A percentile compares a stretch with the other conserved stretches of the same genome.
These are phyloP conservation scores for Disparrhopalites patrizii DNA, from an alignment of 2,888 invertebrate species.

Conservation along the genomic window DNA sequence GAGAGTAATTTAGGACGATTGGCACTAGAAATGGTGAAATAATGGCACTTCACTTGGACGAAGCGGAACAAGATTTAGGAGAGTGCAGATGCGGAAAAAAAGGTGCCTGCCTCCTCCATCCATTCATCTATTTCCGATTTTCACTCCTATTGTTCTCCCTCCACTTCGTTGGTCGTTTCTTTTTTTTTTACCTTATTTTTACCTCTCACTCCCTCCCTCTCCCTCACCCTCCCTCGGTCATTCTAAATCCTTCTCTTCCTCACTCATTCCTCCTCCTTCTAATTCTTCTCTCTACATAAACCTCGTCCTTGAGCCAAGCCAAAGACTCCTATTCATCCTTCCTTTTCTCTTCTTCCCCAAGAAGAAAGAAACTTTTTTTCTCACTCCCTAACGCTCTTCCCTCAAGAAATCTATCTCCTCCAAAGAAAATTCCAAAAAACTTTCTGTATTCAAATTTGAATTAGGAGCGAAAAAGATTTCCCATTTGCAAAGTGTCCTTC, in stretches of 20 bases:
- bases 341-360: too few species aligned
- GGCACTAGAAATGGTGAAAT: constrained; percentile 28
- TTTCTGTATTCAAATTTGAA: too few species aligned
- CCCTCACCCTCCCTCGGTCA: background rate
- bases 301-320: too few species aligned
- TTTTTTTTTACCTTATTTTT: too few species aligned
- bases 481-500: too few species aligned
- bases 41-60: constrained; percentile 29
- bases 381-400: too few species aligned
- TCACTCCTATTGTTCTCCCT: constrained; percentile 15
- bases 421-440: too few species aligned
- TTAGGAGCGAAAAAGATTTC: too few species aligned
- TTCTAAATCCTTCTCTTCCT: background rate
- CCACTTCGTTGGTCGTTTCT: background rate
- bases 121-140: constrained; percentile 31
- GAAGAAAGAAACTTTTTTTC: too few species aligned
- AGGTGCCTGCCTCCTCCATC: constrained; percentile 21
- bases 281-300: too few species aligned
- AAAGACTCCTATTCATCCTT: too few species aligned
- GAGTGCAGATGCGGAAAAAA: constrained; percentile 28
- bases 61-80: constrained; percentile 29
- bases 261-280: background rate
- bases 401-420: too few species aligned
- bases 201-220: background rate
- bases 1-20: constrained; percentile 29